A percentile compares a stretch with the other conserved stretches of the same genome.
phyloP scores from a whole-genome alignment of 2,888 invertebrate species.

The Plebejus argus region DNA sequence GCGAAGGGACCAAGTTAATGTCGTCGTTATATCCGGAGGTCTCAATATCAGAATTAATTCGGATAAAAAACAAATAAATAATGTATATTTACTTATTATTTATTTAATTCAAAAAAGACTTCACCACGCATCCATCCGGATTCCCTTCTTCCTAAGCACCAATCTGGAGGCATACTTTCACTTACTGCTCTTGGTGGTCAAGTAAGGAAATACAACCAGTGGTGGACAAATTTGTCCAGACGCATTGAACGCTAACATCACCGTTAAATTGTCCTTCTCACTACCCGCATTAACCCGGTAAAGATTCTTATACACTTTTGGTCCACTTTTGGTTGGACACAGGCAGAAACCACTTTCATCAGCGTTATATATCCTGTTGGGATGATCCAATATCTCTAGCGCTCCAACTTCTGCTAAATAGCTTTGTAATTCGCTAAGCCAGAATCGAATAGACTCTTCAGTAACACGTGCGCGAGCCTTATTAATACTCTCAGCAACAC shows the following conservation, averaged over 20 bases:
- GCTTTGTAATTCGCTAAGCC: too few species aligned
- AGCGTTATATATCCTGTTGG: not conserved
- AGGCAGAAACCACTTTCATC: constrained; percentile 41
- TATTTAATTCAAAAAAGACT: constrained; percentile 48
- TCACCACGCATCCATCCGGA: constrained; percentile 44
- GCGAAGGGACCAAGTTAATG: too few species aligned
- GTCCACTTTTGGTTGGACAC: constrained; percentile 48
- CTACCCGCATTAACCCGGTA: constrained; percentile 44
- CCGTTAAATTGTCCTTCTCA: constrained; percentile 46
- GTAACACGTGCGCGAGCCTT: too few species aligned
- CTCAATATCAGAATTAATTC: too few species aligned
- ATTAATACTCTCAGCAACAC: too few species aligned
- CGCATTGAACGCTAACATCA: constrained; percentile 42
- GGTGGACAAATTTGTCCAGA: constrained; percentile 34
- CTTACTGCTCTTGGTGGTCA: constrained; percentile 34
- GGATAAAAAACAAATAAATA: too few species aligned
- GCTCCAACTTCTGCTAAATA: constrained; percentile 12
- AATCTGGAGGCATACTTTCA: constrained; percentile 44
- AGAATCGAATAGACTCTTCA: too few species aligned
- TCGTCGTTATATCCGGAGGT: too few species aligned
- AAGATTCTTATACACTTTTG: constrained; percentile 46
- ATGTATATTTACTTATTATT: too few species aligned
- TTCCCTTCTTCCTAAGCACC: constrained; percentile 44
- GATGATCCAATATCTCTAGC: not conserved
- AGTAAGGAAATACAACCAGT: constrained; percentile 38